Evolutionary conservation across 2,888 invertebrate genomes (phyloP).

Genomic region (Penaeus monodon): DNA sequence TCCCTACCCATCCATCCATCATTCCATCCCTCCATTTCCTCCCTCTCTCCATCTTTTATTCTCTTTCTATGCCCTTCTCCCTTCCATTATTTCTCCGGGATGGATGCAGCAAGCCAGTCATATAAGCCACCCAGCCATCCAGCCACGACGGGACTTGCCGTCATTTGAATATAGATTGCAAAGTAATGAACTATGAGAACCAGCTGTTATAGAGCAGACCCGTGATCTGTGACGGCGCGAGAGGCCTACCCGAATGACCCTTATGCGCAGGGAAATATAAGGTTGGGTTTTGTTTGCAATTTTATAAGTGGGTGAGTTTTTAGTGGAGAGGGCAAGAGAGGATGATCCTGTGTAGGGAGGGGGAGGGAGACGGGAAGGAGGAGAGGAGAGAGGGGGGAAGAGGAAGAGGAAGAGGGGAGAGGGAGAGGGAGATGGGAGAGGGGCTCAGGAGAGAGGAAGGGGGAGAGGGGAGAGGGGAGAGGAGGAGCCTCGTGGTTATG

Average conservation of each 20-base stretch:
- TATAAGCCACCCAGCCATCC: too few relatives aligned
- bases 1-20: too few relatives aligned
- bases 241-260: background rate
- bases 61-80: too few relatives aligned
- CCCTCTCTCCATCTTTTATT: too few relatives aligned
- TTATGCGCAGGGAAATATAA: background rate
- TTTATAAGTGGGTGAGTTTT: background rate
- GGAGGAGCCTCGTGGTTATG: too few relatives aligned
- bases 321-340: background rate
- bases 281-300: background rate
- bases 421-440: background rate
- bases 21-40: too few relatives aligned
- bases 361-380: background rate
- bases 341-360: background rate
- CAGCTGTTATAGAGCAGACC: background rate
- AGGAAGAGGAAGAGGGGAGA: background rate
- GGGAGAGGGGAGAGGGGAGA: background rate
- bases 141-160: background rate
- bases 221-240: background rate
- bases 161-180: slow-evolving; percentile 39
- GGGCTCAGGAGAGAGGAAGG: background rate
- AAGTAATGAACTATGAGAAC: slow-evolving; percentile 21
- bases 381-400: background rate
- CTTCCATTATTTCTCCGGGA: too few relatives aligned
- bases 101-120: too few relatives aligned